Conservation (phyloP, 2,888 invertebrate genomes). For the Sarcophaga rosellei region DNA sequence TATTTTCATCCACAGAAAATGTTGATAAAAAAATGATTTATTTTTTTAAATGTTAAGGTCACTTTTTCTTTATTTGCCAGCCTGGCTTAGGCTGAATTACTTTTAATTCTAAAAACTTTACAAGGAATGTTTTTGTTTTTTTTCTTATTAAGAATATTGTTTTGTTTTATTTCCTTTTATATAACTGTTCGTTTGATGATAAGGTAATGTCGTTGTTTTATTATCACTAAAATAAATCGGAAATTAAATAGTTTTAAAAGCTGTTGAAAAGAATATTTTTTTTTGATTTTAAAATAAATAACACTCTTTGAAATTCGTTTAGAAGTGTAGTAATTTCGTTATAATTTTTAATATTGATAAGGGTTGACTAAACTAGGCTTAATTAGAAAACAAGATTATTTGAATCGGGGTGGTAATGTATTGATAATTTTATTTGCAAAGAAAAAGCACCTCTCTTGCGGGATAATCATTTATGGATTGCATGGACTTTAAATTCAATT, state of each 20-base stretch:
- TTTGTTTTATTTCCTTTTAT: constrained; percentile 7
- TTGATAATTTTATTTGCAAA: no score
- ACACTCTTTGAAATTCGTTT: background rate
- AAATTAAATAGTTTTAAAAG: constrained; percentile 17
- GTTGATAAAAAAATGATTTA: background rate
- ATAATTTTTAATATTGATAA: no score
- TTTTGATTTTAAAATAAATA: background rate
- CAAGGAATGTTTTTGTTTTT: constrained; percentile 22
- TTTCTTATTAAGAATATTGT: background rate
- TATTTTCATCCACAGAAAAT: background rate
- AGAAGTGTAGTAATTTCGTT: background rate
- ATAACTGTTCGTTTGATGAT: background rate
- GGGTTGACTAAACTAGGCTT: no score
- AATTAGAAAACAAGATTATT: no score
- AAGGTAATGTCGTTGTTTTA: background rate
- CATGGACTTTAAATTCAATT: no score
- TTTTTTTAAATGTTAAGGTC: constrained; percentile 40
- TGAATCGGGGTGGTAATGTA: no score
- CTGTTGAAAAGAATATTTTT: background rate
- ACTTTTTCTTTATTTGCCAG: constrained; percentile 16
- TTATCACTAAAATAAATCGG: constrained; percentile 38
- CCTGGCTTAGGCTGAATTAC: background rate
- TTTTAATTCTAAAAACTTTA: background rate
- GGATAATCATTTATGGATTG: no score
- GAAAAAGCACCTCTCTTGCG: no score